Evolutionary conservation across 2,113 vertebrate genomes (phyloP).

Genomic region (Mesoclemmys tuberculata): DNA sequence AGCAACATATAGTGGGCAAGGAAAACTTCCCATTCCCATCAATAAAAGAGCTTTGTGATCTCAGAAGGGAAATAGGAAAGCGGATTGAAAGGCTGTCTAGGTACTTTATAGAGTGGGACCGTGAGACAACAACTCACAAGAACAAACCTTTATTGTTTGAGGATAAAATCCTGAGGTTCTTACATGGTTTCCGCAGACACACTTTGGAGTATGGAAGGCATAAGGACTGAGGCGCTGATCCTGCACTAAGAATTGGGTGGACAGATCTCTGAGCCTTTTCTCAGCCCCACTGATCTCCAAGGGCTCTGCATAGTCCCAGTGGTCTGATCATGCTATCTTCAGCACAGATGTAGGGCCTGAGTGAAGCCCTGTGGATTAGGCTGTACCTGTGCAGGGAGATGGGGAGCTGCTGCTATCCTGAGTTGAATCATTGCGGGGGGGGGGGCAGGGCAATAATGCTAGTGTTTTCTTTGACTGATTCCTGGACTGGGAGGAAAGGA

Average conservation of each 20-base stretch:
- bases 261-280: neutral
- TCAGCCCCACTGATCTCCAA: neutral
- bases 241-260: neutral
- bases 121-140: neutral
- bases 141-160: neutral
- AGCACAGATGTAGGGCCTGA: neutral
- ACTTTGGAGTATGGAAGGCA: neutral
- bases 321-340: neutral
- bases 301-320: neutral
- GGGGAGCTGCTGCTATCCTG: neutral
- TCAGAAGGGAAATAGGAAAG: neutral
- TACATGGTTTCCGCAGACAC: neutral
- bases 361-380: fast-evolving
- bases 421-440: neutral
- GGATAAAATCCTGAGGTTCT: neutral
- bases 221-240: neutral
- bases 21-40: neutral
- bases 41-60: neutral
- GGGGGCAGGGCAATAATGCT: neutral
- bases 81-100: neutral
- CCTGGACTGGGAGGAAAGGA: no score
- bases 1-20: no score
- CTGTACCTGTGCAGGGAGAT: neutral
- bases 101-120: neutral
- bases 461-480: no score